Conservation (phyloP, 2,888 invertebrate species). For the Pseudanteris insignis region DNA sequence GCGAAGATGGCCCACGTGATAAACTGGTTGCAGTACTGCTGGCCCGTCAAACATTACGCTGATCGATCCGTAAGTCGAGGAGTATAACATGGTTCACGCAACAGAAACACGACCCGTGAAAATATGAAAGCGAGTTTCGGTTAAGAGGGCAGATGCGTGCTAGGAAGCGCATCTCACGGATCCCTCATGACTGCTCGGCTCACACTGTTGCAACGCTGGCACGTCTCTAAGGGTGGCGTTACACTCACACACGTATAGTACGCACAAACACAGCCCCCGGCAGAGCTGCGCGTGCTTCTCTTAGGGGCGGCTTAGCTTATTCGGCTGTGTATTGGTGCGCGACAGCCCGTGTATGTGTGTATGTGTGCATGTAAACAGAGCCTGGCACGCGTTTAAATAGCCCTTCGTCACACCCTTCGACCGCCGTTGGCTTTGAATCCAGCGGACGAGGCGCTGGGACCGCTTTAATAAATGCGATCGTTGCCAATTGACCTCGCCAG, state of each 20-base stretch:
- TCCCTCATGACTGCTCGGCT: conserved; percentile 49
- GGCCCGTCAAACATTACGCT: no score
- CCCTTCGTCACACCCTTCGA: conserved; percentile 52
- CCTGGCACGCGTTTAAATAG: conserved; percentile 48
- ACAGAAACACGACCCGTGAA: no score
- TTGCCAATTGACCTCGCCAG: conserved; percentile 47
- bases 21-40: no score
- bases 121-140: no score
- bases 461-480: conserved; percentile 47
- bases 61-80: no score
- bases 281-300: neutral
- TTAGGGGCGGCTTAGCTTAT: no score
- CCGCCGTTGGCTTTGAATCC: conserved; percentile 20
- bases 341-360: conserved; percentile 16
- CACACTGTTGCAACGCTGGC: conserved; percentile 56
- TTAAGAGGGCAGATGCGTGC: no score
- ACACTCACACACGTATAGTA: conserved; percentile 47
- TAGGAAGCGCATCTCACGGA: conserved; percentile 42
- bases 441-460: conserved; percentile 33
- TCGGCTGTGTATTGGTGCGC: neutral
- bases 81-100: no score
- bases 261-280: conserved; percentile 2
- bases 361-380: conserved; percentile 4
- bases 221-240: conserved; percentile 49
- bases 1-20: no score